Conservation (phyloP, 2,113 vertebrate species). For the Anoplopoma fimbria region DNA sequence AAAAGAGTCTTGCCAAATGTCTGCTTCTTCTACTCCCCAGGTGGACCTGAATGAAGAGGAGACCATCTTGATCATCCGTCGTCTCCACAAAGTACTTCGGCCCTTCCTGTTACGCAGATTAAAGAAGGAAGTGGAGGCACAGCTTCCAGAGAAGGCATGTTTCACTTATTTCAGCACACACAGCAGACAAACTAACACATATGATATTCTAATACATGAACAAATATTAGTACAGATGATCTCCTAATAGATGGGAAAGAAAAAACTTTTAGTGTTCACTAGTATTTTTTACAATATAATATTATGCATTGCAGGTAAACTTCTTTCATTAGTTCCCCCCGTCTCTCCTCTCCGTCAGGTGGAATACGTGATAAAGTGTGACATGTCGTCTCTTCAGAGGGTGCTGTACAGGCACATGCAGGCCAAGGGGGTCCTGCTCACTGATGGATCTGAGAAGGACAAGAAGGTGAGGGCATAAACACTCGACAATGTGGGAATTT, state of each 20-base stretch:
- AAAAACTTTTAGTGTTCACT: neutral
- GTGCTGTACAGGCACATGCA: slow-evolving; percentile 98
- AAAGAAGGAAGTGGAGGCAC: slow-evolving; percentile 98
- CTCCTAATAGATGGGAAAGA: neutral
- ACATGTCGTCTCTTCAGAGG: slow-evolving; percentile 96
- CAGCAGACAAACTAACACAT: too few species aligned
- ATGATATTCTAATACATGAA: neutral
- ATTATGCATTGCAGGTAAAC: neutral
- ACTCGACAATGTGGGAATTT: neutral
- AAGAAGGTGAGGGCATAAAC: slow-evolving; percentile 88
- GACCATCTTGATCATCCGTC: slow-evolving; percentile 96
- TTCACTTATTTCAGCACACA: neutral
- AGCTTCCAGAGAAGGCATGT: slow-evolving; percentile 94
- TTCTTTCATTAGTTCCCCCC: neutral
- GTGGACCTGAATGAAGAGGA: slow-evolving; percentile 98
- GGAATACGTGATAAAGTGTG: slow-evolving; percentile 97
- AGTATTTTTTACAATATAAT: neutral
- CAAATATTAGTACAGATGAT: neutral
- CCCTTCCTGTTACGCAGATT: slow-evolving; percentile 95
- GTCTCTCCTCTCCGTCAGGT: slow-evolving; percentile 81
- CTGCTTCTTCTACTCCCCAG: slow-evolving; percentile 70
- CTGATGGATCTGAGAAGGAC: slow-evolving; percentile 96
- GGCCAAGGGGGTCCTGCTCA: slow-evolving; percentile 95
- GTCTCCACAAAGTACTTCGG: slow-evolving; percentile 95
- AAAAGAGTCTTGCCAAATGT: neutral